Base-by-base conservation (phyloP, 2,113 vertebrate species). In the Peromyscus californicus region DNA sequence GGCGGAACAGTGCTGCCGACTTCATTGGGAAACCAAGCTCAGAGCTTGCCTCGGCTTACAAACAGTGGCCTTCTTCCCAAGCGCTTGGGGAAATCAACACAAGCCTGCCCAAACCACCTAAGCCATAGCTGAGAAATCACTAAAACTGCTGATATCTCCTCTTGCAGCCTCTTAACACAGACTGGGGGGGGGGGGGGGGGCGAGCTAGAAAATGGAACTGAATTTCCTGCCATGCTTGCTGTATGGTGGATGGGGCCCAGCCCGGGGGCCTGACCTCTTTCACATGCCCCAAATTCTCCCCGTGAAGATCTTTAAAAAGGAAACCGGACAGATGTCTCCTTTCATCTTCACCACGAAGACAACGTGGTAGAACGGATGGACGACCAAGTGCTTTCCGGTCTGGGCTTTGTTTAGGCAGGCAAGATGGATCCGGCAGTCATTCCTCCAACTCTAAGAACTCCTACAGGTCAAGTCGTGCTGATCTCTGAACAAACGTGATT, bases 281-380 rank as follows among this genome's bases (percentile, higher is more conserved):
- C 89, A 72, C 93, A 87, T 61, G 67, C 93, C 42, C 94, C 26
- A 51, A 89, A 87, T 91, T 93, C 97, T 65, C 96, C 67, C 92
- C 33, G 0, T 17, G 65, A 80, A 72, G 65, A 54, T 76, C 89
- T 92, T 54, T 57, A n/a, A n/a, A 88, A 76, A 97, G 90, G 33
- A 72, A 54, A 48, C 69, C 33, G 54, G 65, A 86, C 97, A 97
- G 97, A 96, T 96, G 97, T 95, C 92, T 95, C 96, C 76, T 92
- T 94, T 96, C 83, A 78, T 94, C 48, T n/a, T 93, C 93, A 91
- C 82, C 84, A 57, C 85, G 82, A 83, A 89, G 85, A 86, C 76
- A 94, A 75, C 80, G 92, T 31, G 59, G 70, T 92, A 92, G 92
- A 78, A 96, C 87, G 93, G 11, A 63, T 72, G 75, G 91, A 4